Evolutionary conservation across 2,113 vertebrate species (phyloP).

Genomic region (Cariama cristata): DNA sequence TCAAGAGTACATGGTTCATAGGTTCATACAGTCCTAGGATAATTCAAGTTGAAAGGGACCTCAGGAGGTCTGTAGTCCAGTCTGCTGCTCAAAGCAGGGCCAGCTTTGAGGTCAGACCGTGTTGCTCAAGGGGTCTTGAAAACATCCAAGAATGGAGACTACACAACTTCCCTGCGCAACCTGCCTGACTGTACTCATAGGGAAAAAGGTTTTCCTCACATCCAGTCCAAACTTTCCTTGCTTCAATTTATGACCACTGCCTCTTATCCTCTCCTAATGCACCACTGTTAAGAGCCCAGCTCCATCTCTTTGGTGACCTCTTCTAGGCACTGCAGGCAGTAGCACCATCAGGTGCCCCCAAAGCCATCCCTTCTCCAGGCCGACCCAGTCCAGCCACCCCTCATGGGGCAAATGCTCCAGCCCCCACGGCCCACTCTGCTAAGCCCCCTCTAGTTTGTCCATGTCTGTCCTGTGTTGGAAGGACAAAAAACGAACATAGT

Average conservation of each 20-base stretch:
- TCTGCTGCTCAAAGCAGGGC: background rate
- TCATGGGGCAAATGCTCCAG: background rate
- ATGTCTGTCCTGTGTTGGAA: background rate
- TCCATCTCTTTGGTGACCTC: background rate
- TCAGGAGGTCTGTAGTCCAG: background rate
- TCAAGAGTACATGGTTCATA: background rate
- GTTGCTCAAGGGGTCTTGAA: background rate
- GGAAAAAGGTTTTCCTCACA: background rate
- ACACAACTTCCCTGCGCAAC: background rate
- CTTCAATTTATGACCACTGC: background rate
- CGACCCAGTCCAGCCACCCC: background rate
- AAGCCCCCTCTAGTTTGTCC: background rate
- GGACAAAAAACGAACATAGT: background rate
- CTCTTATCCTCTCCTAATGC: background rate
- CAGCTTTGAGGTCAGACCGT: background rate
- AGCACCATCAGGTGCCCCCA: background rate
- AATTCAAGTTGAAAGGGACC: background rate
- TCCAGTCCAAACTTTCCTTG: background rate
- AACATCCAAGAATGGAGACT: background rate
- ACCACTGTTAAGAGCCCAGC: background rate
- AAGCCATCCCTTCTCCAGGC: background rate
- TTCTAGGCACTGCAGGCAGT: background rate
- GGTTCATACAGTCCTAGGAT: background rate
- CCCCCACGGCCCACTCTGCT: background rate
- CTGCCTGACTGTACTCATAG: background rate